Evolutionary conservation across 1,140 invertebrate species (phyloP).

Genomic region (Heliothis virescens): DNA sequence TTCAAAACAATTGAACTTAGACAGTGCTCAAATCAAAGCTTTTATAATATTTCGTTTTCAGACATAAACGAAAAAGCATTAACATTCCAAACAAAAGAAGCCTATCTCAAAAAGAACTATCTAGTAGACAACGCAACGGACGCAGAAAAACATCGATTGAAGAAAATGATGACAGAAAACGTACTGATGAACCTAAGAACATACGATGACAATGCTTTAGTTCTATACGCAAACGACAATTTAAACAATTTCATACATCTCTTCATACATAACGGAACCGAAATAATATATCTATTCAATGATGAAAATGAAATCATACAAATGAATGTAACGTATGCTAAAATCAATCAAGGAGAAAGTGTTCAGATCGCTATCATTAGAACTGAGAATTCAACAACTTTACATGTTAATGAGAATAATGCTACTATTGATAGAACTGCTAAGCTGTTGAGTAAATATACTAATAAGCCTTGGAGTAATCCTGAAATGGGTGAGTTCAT

Average conservation of each 20-base stretch:
- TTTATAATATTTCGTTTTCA: slow-evolving; percentile 83
- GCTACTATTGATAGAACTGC: slow-evolving; percentile 90
- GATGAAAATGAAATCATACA: slow-evolving; percentile 92
- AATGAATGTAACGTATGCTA: slow-evolving; percentile 91
- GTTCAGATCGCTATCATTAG: slow-evolving; percentile 94
- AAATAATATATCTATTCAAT: slow-evolving; percentile 94
- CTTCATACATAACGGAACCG: slow-evolving; percentile 91
- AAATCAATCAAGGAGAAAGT: slow-evolving; percentile 92
- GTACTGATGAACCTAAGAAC: slow-evolving; percentile 95
- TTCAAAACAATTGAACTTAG: neutral
- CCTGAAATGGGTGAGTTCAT: slow-evolving; percentile 89
- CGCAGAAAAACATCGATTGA: slow-evolving; percentile 89
- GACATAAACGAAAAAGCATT: slow-evolving; percentile 96
- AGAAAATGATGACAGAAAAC: slow-evolving; percentile 91
- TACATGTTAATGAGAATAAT: slow-evolving; percentile 94
- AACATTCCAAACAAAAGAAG: slow-evolving; percentile 93
- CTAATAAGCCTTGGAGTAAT: slow-evolving; percentile 94
- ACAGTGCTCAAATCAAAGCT: too few relatives aligned
- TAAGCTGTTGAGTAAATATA: slow-evolving; percentile 90
- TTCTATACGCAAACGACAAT: slow-evolving; percentile 97
- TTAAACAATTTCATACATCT: slow-evolving; percentile 97
- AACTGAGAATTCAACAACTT: slow-evolving; percentile 89
- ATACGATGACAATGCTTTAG: slow-evolving; percentile 92
- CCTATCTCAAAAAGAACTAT: slow-evolving; percentile 93
- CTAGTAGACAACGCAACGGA: slow-evolving; percentile 88